A percentile compares a stretch with the other conserved stretches of the same genome.
Conservation (phyloP, 1,140 invertebrate genomes). For the Trachymyrmex cornetzi region DNA sequence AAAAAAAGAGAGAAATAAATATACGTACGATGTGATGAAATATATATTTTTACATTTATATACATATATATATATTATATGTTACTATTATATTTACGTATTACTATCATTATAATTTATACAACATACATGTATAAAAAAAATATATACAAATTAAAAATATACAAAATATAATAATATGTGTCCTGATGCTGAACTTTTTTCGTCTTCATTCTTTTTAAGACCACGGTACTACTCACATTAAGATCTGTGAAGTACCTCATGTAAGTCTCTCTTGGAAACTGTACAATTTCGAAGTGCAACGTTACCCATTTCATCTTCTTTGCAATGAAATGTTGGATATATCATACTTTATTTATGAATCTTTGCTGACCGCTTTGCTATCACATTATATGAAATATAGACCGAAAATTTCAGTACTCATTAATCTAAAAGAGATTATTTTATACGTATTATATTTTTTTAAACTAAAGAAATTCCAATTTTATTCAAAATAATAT, state of each 20-base stretch:
- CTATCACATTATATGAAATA: background rate
- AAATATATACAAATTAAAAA: too few species aligned
- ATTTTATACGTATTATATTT: background rate
- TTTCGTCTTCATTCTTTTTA: constrained; percentile 36
- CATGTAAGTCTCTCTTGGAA: constrained; percentile 60
- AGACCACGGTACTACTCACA: background rate
- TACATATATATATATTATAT: too few species aligned
- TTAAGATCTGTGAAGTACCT: constrained; percentile 37
- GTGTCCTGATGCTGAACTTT: background rate
- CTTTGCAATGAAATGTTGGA: constrained; percentile 29
- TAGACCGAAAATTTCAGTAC: background rate
- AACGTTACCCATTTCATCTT: constrained; percentile 49
- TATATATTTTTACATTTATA: too few species aligned
- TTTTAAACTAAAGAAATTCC: background rate
- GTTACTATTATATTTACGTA: too few species aligned
- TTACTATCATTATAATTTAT: too few species aligned
- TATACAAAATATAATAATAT: constrained; percentile 40
- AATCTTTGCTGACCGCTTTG: constrained; percentile 5
- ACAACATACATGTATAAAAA: too few species aligned
- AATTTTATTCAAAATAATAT: background rate
- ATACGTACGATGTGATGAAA: background rate
- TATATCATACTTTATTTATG: constrained; percentile 41
- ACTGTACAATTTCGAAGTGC: constrained; percentile 31
- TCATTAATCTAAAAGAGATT: constrained; percentile 10
- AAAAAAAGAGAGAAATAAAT: background rate